Conservation (phyloP, 2,797 vertebrate species). For the Sebastes miniatus region DNA sequence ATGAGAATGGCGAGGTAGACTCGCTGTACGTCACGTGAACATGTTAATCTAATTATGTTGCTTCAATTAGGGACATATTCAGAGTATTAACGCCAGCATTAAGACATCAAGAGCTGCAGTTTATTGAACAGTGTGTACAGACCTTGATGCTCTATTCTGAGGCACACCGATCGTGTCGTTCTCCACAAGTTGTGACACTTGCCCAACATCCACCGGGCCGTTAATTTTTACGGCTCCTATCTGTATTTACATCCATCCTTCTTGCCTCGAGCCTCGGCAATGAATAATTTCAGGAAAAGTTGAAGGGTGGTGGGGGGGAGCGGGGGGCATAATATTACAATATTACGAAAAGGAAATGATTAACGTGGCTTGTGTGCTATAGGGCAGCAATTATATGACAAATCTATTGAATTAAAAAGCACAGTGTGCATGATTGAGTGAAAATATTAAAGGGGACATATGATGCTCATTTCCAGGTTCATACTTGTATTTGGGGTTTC, state of each 20-base stretch:
- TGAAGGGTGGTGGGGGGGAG: neutral
- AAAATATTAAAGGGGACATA: conserved; percentile 30
- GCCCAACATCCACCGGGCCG: conserved; percentile 15
- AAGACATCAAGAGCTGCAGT: conserved; percentile 19
- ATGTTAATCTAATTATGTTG: conserved; percentile 56
- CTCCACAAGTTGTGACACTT: conserved; percentile 33
- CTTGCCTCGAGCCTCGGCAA: neutral
- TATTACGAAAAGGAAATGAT: conserved; percentile 26
- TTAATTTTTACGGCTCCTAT: conserved; percentile 57
- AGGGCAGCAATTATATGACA: conserved; percentile 46
- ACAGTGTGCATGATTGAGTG: conserved; percentile 41
- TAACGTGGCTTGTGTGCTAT: conserved; percentile 25
- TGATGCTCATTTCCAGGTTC: neutral
- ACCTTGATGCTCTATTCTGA: neutral
- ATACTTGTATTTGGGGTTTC: neutral
- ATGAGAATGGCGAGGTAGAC: conserved; percentile 49
- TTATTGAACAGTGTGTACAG: conserved; percentile 27
- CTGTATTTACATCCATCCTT: conserved; percentile 51
- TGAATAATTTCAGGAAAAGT: conserved; percentile 18
- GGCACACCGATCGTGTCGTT: conserved; percentile 1
- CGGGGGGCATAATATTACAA: neutral
- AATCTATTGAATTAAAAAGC: conserved; percentile 52
- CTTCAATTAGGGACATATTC: conserved; percentile 53
- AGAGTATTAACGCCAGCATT: conserved; percentile 42
- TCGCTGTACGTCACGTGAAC: conserved; percentile 31